phyloP scores from a whole-genome alignment of 2,797 vertebrate species.

The Clarias pachynema region DNA sequence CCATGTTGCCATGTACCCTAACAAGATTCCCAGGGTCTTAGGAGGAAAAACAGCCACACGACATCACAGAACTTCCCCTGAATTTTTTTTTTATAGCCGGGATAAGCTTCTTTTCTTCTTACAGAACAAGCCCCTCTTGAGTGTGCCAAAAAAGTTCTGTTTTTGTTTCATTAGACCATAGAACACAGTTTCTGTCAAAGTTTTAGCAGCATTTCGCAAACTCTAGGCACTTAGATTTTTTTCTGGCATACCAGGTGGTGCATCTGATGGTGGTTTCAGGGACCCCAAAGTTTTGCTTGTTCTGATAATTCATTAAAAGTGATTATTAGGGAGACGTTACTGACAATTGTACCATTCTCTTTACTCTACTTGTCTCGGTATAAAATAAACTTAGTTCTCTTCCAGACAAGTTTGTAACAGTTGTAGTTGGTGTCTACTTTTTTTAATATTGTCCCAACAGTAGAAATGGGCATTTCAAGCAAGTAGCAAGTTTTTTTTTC shows the following conservation, averaged over 20 bases:
- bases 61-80: no score
- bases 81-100: no score
- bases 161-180: not conserved
- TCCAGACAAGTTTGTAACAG: not conserved
- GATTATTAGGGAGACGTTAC: not conserved
- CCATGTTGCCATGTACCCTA: no score
- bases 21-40: no score
- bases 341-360: not conserved
- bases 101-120: no score
- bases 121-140: no score
- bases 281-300: not conserved
- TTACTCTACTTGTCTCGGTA: no score
- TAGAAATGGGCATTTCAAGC: no score
- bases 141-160: not conserved
- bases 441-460: no score
- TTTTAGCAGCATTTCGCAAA: not conserved
- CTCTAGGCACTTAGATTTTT: not conserved
- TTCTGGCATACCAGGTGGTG: not conserved
- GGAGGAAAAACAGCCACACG: no score
- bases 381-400: not conserved
- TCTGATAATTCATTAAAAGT: not conserved
- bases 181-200: not conserved
- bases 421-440: no score
- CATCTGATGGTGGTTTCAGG: not conserved
- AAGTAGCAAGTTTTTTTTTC: not conserved